Evolutionary conservation across 2,113 vertebrate genomes (phyloP).

Genomic region (Capreolus pygargus): DNA sequence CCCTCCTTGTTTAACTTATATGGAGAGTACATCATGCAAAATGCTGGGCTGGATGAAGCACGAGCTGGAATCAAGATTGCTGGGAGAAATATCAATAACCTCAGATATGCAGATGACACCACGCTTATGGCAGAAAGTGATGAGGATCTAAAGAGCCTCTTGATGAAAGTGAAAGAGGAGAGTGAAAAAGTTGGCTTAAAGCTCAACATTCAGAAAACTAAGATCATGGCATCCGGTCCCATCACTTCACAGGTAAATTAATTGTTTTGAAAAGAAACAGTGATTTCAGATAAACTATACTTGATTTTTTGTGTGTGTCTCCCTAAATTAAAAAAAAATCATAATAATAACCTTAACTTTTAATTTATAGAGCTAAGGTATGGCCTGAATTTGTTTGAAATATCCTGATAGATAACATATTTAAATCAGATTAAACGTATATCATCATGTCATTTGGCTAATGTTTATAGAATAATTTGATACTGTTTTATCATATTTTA

Average conservation of each 20-base stretch:
- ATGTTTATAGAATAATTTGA: not conserved
- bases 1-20: not conserved
- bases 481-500: not conserved
- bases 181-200: not conserved
- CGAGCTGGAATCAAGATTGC: not conserved
- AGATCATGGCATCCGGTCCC: not conserved
- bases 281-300: not conserved
- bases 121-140: not conserved
- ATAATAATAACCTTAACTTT: not conserved
- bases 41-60: not conserved
- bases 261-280: not conserved
- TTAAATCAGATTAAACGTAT: not conserved
- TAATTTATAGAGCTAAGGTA: not conserved
- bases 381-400: not conserved
- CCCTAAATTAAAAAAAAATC: not conserved
- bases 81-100: not conserved
- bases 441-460: not conserved
- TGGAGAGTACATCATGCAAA: not conserved
- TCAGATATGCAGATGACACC: not conserved
- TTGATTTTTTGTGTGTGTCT: not conserved
- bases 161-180: not conserved
- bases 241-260: not conserved
- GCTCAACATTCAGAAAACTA: not conserved
- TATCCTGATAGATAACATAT: not conserved
- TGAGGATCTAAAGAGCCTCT: not conserved